Evolutionary conservation across 92 coral and sea anemone species (phyloP).

Genomic region (Porites lobata): DNA sequence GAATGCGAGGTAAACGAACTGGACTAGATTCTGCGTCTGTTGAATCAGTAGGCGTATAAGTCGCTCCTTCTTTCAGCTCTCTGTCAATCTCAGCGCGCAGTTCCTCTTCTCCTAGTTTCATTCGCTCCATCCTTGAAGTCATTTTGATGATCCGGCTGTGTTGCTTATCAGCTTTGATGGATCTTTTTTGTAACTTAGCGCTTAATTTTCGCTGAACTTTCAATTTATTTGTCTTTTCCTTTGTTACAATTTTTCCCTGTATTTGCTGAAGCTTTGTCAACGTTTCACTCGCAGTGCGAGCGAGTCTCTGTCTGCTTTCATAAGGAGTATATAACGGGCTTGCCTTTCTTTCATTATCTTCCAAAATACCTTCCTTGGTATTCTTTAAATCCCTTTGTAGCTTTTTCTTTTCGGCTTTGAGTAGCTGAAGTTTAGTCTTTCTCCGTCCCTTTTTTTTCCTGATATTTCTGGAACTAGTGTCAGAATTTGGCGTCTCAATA

Average conservation of each 20-base stretch:
- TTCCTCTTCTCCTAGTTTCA: conserved; percentile 81
- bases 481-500: conserved; percentile 18
- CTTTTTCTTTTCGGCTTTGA: conserved; percentile 73
- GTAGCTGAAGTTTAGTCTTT: conserved; percentile 64
- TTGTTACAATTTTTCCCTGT: conserved; percentile 71
- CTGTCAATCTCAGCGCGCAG: conserved; percentile 80
- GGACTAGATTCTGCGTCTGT: neutral
- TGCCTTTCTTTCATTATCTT: conserved; percentile 74
- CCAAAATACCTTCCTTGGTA: conserved; percentile 68
- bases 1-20: conserved; percentile 26
- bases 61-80: neutral
- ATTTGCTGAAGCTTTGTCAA: conserved; percentile 80
- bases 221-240: conserved; percentile 64
- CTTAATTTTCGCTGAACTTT: conserved; percentile 61
- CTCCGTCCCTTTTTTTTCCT: conserved; percentile 53
- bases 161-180: conserved; percentile 78
- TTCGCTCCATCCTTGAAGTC: conserved; percentile 75
- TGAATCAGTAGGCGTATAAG: neutral
- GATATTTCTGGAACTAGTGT: neutral
- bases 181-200: conserved; percentile 68
- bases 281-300: conserved; percentile 79
- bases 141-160: conserved; percentile 81
- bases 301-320: conserved; percentile 87
- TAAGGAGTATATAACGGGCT: conserved; percentile 70
- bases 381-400: conserved; percentile 70